Conservation (phyloP, 2,113 vertebrate genomes). For the Gnathonemus longibarbis region DNA sequence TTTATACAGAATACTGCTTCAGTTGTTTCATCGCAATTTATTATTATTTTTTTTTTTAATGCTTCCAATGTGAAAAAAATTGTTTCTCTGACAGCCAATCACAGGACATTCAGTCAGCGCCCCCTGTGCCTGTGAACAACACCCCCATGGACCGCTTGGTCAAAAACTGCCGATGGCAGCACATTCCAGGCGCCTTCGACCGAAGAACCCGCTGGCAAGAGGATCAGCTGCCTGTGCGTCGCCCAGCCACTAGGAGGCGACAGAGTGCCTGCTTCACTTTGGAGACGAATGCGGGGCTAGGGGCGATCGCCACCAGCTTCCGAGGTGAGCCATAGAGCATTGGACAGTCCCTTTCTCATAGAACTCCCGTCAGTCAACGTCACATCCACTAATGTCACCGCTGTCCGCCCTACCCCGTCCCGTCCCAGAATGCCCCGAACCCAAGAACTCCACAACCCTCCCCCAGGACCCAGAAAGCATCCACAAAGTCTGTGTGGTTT, state of each 20-base stretch:
- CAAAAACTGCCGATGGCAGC: neutral
- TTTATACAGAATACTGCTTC: slow-evolving; percentile 8
- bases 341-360: slow-evolving; percentile 45
- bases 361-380: slow-evolving; percentile 57
- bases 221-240: neutral
- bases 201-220: neutral
- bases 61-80: neutral
- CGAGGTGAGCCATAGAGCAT: slow-evolving; percentile 36
- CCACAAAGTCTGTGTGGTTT: slow-evolving; percentile 41
- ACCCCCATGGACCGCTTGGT: slow-evolving; percentile 1
- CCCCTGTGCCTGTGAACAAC: neutral
- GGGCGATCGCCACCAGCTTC: slow-evolving; percentile 37
- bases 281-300: slow-evolving; percentile 34
- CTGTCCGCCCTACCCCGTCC: slow-evolving; percentile 28
- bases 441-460: slow-evolving; percentile 10
- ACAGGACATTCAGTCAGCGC: neutral
- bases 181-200: neutral
- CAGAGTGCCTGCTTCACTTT: neutral
- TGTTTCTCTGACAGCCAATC: slow-evolving; percentile 6
- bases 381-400: slow-evolving; percentile 40
- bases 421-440: slow-evolving; percentile 13
- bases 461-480: slow-evolving; percentile 14
- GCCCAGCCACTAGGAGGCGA: neutral
- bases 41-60: neutral
- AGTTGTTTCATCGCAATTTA: neutral